Conservation (phyloP, 2,888 invertebrate genomes). For the Baronia brevicornis region DNA sequence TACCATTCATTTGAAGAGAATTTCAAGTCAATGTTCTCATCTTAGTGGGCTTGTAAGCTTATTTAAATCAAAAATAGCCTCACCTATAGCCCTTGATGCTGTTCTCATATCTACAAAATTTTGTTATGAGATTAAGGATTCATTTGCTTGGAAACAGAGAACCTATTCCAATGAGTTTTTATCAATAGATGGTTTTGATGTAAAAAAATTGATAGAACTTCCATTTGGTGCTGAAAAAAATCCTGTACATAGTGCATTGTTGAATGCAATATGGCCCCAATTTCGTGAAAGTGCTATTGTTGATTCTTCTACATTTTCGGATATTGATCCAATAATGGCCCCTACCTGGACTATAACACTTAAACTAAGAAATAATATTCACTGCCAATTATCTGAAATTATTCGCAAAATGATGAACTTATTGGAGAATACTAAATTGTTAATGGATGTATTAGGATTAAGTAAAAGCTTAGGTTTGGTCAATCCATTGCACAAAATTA, state of each 20-base stretch:
- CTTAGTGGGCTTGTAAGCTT: constrained; percentile 88
- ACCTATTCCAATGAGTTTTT: constrained; percentile 59
- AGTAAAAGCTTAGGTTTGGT: constrained; percentile 65
- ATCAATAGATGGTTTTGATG: constrained; percentile 67
- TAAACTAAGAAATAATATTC: constrained; percentile 79
- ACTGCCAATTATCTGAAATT: constrained; percentile 86
- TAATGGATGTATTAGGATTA: constrained; percentile 65
- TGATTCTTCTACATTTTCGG: constrained; percentile 90
- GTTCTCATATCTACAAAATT: constrained; percentile 84
- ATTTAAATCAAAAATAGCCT: constrained; percentile 92
- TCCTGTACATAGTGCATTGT: constrained; percentile 84
- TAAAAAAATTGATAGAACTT: constrained; percentile 68
- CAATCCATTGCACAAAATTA: constrained; percentile 81
- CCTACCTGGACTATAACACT: constrained; percentile 86
- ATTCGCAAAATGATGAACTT: constrained; percentile 82
- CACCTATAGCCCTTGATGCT: constrained; percentile 76
- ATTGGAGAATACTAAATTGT: constrained; percentile 65
- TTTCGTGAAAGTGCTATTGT: constrained; percentile 89
- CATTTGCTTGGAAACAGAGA: constrained; percentile 78
- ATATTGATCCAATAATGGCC: constrained; percentile 87
- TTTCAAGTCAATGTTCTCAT: constrained; percentile 88
- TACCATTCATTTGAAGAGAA: constrained; percentile 88
- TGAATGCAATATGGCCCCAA: constrained; percentile 91
- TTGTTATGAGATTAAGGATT: constrained; percentile 81
- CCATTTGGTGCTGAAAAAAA: constrained; percentile 92